phyloP scores from a whole-genome alignment of 1,140 invertebrate genomes.

The Tachypleus tridentatus region DNA sequence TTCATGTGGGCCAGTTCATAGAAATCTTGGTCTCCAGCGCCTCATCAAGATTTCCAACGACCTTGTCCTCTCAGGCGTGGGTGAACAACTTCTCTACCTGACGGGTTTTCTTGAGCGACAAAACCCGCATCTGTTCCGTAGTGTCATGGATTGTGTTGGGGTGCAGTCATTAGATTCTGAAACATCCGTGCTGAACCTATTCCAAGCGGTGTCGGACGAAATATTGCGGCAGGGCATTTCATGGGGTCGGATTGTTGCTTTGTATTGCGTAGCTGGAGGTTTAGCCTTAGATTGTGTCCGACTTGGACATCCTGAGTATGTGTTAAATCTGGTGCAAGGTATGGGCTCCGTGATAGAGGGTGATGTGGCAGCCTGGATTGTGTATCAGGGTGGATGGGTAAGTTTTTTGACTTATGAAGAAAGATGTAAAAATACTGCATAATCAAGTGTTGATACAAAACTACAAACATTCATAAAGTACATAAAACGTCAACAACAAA shows the following conservation, averaged over 20 bases:
- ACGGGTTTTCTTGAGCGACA: constrained; percentile 12
- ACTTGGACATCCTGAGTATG: constrained; percentile 38
- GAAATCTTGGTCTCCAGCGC: constrained; percentile 53
- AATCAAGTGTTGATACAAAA: too few relatives aligned
- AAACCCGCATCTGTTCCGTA: constrained; percentile 44
- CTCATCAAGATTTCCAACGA: constrained; percentile 26
- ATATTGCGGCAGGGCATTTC: constrained; percentile 43
- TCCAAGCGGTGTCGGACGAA: constrained; percentile 46
- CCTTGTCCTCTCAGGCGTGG: constrained; percentile 26
- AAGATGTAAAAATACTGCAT: too few relatives aligned
- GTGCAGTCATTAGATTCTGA: constrained; percentile 35
- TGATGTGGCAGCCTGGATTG: constrained; percentile 52
- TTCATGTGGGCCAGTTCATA: constrained; percentile 49
- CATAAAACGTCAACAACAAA: too few relatives aligned
- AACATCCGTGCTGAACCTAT: constrained; percentile 40
- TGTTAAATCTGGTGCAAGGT: constrained; percentile 46
- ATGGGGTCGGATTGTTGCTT: constrained; percentile 53
- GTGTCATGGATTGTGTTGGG: constrained; percentile 44
- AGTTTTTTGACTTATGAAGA: constrained; percentile 16
- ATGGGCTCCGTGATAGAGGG: constrained; percentile 50
- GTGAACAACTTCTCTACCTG: constrained; percentile 19
- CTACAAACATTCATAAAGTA: too few relatives aligned
- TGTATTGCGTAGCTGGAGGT: constrained; percentile 53
- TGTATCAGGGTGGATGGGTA: constrained; percentile 60
- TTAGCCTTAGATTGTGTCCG: constrained; percentile 53